These are phyloP conservation scores for Peromyscus melanophrys DNA, from an alignment of 2,797 vertebrate genomes.

Conservation along the genomic window DNA sequence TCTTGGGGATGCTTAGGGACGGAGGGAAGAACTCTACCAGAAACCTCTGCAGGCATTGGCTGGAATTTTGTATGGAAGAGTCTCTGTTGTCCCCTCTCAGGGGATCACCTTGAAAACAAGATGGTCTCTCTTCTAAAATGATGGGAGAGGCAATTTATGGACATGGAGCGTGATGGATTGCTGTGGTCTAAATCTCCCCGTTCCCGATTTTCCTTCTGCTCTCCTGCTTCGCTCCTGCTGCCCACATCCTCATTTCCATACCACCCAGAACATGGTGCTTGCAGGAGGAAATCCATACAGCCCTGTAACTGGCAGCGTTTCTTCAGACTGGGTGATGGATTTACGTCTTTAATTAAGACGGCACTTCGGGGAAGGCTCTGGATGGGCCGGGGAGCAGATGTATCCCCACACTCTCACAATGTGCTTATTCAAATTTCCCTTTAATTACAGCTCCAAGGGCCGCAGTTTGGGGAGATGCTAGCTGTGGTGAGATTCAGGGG, in stretches of 20 bases:
- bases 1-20: rapidly evolving
- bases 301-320: rapidly evolving
- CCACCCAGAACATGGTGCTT: neutral
- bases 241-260: neutral
- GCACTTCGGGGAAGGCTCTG: neutral
- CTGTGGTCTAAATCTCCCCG: rapidly evolving
- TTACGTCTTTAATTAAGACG: conserved; percentile 55
- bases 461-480: neutral
- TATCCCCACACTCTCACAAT: rapidly evolving
- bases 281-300: neutral
- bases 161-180: too few species aligned
- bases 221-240: neutral
- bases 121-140: neutral
- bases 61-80: neutral
- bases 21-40: neutral
- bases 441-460: conserved; percentile 66
- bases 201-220: neutral
- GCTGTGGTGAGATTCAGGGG: neutral
- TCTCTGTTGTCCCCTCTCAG: too few species aligned
- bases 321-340: neutral
- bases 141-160: rapidly evolving
- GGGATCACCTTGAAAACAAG: too few species aligned
- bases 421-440: neutral
- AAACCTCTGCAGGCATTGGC: rapidly evolving
- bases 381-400: neutral